Base-by-base conservation (phyloP, 2,888 invertebrate species). In the Pollenia angustigena region DNA sequence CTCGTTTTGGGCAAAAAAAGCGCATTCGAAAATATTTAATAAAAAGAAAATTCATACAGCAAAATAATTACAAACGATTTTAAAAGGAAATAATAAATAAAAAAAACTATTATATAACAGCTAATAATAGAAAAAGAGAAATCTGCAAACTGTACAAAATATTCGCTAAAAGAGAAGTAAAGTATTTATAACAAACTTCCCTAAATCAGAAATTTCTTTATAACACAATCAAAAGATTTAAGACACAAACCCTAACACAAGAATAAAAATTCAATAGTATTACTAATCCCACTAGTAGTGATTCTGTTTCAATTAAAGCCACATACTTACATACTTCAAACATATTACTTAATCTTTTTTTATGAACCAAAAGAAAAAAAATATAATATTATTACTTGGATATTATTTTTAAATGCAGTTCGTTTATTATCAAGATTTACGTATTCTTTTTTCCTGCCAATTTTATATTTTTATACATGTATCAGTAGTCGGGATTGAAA, bases 151-250 rank as follows among this genome's bases (percentile, higher is more conserved):
- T 32, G 6, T 32, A 0, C 32, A 32, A 32, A 6, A 32, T 32
- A 32, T 6, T 32, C 6, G 32, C 32, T 32, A 6, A 32, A 32
- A 32, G 8, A 54, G 18, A 54, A 54, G 18, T 18, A 54, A 54
- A 54, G 3, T 23, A 54, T 54, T 18, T 54, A 18, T 18, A 18
- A 54, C 4, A 54, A 54, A 54, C 0, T 32, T 6, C 32, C 32
- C 6, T 32, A 6, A 32, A 32, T 4, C 11, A 23, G 18, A 0
- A 44, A 64, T 16, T 9, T 18, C 18, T 18, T 54, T 8, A 54
- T 18, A 2, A 54, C 32, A 4, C 10, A 64, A 54, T 44, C 44
- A 44, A 64, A 76, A 44, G 64, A 76, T 44, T 64, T 75, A 46
- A 76, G 60, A 4, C 12, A 66, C 66, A 56, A 66, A 32, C 66